Evolutionary conservation across 2,797 vertebrate genomes (phyloP).

Genomic region (Fringilla coelebs): DNA sequence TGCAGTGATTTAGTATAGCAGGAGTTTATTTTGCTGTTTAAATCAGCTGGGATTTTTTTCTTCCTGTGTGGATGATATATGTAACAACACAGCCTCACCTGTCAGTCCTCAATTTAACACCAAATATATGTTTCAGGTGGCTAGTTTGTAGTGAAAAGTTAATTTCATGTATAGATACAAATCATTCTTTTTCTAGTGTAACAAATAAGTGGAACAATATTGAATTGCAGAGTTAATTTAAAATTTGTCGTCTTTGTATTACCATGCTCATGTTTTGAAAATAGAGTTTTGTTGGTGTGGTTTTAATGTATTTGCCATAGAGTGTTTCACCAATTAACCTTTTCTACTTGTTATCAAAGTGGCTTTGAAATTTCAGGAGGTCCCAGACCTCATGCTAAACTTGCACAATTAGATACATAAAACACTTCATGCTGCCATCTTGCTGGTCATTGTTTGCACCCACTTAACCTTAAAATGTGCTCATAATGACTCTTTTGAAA

Average conservation of each 20-base stretch:
- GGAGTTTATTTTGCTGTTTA: background rate
- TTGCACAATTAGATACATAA: background rate
- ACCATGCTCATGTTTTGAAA: background rate
- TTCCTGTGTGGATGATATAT: background rate
- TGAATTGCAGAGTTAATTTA: background rate
- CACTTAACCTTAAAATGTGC: constrained; percentile 27
- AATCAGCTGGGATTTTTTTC: background rate
- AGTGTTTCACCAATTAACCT: background rate
- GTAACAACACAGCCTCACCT: background rate
- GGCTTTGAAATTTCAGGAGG: background rate
- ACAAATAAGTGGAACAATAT: rapidly evolving
- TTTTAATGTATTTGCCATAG: background rate
- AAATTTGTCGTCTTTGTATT: background rate
- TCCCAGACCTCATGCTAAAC: background rate
- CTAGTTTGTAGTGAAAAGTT: background rate
- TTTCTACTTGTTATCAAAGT: background rate
- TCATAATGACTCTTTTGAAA: background rate
- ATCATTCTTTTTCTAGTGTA: background rate
- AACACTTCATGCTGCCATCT: background rate
- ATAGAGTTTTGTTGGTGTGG: background rate
- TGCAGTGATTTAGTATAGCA: rapidly evolving
- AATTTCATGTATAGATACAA: background rate
- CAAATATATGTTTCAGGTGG: background rate
- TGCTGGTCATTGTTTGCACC: background rate
- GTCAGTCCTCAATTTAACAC: background rate